These are phyloP conservation scores for Psettodes erumei DNA, from an alignment of 2,113 vertebrate species.

Conservation along the genomic window DNA sequence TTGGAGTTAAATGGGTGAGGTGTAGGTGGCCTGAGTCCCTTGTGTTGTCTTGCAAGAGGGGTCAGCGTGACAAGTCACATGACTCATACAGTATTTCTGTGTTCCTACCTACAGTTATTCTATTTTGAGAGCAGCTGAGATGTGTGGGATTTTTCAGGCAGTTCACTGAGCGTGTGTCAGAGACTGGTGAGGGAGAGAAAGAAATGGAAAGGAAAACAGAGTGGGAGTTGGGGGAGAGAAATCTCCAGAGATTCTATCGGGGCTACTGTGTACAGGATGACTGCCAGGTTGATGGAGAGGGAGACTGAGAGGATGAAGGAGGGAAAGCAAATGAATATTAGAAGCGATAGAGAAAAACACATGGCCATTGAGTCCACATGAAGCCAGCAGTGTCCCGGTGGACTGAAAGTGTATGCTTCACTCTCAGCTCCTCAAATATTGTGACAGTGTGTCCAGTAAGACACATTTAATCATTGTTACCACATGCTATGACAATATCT, in stretches of 20 bases:
- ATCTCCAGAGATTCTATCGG: conserved; percentile 48
- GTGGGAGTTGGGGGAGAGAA: conserved; percentile 34
- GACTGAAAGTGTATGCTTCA: not conserved
- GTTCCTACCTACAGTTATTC: conserved; percentile 39
- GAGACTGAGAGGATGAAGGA: conserved; percentile 20
- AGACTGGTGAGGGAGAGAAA: conserved; percentile 17
- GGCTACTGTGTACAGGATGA: conserved; percentile 46
- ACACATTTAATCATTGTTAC: not conserved
- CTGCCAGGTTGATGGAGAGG: conserved; percentile 54
- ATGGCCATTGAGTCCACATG: conserved; percentile 29
- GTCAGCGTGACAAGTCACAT: conserved; percentile 47
- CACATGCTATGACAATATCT: not conserved
- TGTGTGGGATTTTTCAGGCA: conserved; percentile 58
- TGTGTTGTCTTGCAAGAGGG: conserved; percentile 16
- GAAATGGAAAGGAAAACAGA: conserved; percentile 20
- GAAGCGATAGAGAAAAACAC: conserved; percentile 17
- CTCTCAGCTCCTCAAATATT: not conserved
- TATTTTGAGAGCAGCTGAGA: conserved; percentile 51
- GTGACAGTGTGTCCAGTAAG: not conserved
- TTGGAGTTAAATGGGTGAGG: conserved; percentile 40
- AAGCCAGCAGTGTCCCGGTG: conserved; percentile 19
- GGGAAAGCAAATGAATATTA: conserved; percentile 48
- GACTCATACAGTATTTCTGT: conserved; percentile 23
- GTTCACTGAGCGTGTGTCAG: conserved; percentile 18
- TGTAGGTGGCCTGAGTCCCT: conserved; percentile 31